Base-by-base conservation (phyloP, 2,113 vertebrate species). In the Odontesthes bonariensis region DNA sequence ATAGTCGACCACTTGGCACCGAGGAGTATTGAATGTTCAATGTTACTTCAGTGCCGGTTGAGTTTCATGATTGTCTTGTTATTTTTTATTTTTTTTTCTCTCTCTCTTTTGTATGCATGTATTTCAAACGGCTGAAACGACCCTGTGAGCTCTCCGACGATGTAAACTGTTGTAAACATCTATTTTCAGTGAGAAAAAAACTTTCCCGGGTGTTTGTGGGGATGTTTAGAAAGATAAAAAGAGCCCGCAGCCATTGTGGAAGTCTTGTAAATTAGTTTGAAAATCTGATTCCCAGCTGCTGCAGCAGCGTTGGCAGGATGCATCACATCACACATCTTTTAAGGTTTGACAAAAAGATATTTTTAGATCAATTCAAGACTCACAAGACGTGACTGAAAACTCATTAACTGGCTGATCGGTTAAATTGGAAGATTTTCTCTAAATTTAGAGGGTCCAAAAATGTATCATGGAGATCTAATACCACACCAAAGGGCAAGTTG, bases 11-110 rank as follows among this genome's bases (percentile, higher is more conserved):
- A 53, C 82, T 87, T 69, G 69, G 87, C 89, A 88, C 87, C 17
- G 58, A 86, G 71, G 81, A 88, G 74, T 85, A 83, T 86, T 71
- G 88, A 88, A 91, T 87, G 77, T 87, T 77, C 61, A 51, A 31
- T 83, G 84, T 86, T 75, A 81, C 84, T 84, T 87, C 65, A 77
- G 82, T 84, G 82, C 73, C 73, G 66, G 69, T 86, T 74, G 69
- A 27, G 67, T 82, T n/a, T 7, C 46, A 67, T 67, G 74, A 86
- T 83, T 83, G 85, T 86, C 56, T 62, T 73, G 22, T 83, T 83
- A 7, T 65, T 57, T 77, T 22, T 0, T 23, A 46, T 54, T 53
- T 19, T 72, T 1, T 77, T 10, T 6, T 52, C 63, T n/a, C 13
- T 23, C 27, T 83, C 66, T 49, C 5, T 65, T 78, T 81, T 56